Percentiles rank a stretch among this genome's conserved stretches.
phyloP scores from a whole-genome alignment of 2,888 invertebrate species.

The Rhamnusium bicolor region DNA sequence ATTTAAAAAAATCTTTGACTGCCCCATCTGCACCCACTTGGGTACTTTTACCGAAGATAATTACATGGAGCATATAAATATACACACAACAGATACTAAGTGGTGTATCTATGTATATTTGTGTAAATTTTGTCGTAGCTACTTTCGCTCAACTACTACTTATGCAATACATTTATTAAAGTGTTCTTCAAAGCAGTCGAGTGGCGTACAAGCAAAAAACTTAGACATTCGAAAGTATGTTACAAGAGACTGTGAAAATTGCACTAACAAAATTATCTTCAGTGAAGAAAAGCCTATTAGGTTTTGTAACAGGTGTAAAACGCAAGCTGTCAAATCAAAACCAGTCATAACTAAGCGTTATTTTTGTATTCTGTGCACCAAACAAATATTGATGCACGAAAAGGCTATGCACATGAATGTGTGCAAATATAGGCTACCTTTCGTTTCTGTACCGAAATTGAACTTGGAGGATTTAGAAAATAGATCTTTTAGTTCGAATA shows the following conservation, averaged over 20 bases:
- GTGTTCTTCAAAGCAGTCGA: conserved; percentile 51
- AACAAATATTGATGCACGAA: conserved; percentile 53
- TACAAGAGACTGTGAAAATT: conserved; percentile 47
- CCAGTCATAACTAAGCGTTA: conserved; percentile 37
- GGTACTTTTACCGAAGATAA: conserved; percentile 46
- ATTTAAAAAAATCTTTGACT: conserved; percentile 51
- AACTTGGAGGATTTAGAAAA: background rate
- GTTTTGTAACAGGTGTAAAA: conserved; percentile 53
- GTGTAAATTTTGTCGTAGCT: conserved; percentile 66
- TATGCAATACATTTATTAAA: conserved; percentile 62
- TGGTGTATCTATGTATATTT: conserved; percentile 65
- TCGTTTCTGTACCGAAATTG: conserved; percentile 50
- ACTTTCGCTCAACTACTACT: conserved; percentile 63
- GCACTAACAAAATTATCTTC: conserved; percentile 52
- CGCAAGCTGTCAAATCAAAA: conserved; percentile 26
- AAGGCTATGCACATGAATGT: conserved; percentile 51
- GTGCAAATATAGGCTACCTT: conserved; percentile 61
- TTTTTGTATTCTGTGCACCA: conserved; percentile 63
- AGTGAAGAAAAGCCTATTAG: conserved; percentile 47
- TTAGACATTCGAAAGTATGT: conserved; percentile 37
- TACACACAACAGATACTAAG: conserved; percentile 59
- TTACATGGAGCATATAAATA: conserved; percentile 60
- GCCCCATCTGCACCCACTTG: conserved; percentile 57
- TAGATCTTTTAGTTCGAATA: conserved; percentile 17
- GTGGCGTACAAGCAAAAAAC: background rate